Base-by-base conservation (phyloP, 2,113 vertebrate species). In the Ochotona princeps region DNA sequence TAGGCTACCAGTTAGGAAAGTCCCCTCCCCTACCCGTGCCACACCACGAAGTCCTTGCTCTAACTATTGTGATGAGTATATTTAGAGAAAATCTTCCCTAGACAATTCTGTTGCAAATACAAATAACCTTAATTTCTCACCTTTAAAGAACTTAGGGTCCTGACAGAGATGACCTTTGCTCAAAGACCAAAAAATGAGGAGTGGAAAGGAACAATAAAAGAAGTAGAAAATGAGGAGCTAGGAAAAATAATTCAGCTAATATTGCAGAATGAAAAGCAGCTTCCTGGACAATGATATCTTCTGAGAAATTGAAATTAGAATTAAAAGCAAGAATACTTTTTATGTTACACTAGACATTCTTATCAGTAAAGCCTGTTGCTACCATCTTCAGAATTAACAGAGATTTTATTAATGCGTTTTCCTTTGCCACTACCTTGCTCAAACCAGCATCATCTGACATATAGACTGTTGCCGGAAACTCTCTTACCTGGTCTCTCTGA, bases 1-100 rank as follows among this genome's bases (percentile, higher is more conserved):
- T 14, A 38, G 47, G 54, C 89, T 91, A 66, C 66, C 32, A 92
- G 85, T 83, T 21, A 88, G 49, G 28, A 76, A 86, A 85, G 18
- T 3, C 8, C 44, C 7, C 38, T 7, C 20, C 38, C 38, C 38
- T 44, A 6, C 38, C 38, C 38, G 38, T 44, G 38, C 38, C 38
- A 44, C 38, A 3, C 38, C 38, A 44, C 6, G 14, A 84, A 70
- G 23, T 94, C 32, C 51, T 74, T 75, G 20, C 25, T 86, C 18
- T 57, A 57, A 57, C 54, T 74, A 17, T 35, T 82, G 61, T 5
- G 30, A 11, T 79, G 72, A 38, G 70, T 72, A 23, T 47, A 72
- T n/a, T 81, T 84, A 44, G 13, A 44, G 32, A 57, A 21, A 11
- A 81, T 73, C 47, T 73, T 6, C 20, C 15, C 67, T 49, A 13